Evolutionary conservation across 1,140 invertebrate genomes (phyloP), one percentile per base, ranked within the genome.

Genomic region (Drosophila elegans): DNA sequence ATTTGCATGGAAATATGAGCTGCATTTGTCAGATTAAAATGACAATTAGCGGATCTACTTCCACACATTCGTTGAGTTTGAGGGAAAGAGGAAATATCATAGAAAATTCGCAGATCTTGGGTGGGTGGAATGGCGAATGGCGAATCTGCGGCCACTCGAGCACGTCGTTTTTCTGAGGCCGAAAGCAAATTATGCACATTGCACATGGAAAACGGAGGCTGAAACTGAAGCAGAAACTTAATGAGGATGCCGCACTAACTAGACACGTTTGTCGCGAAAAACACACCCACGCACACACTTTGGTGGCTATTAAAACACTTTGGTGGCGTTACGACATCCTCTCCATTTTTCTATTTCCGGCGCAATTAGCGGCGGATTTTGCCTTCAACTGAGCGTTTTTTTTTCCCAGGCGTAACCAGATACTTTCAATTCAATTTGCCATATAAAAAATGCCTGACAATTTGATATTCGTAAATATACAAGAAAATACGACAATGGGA

Each of bases 1-100:
- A 78, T 77, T 80, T 80, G 67, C 49, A 63, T 74, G 57, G 57
- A 44, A 68, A 57, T 56, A 60, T 54, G 79, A 66, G 80, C 59
- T 69, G 48, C 74, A 82, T 69, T 83, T 67, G 80, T 78, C 64
- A 64, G 71, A 83, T 83, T 83, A 83, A 71, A 68, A 62, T 68
- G 84, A 89, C 84, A 89, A 90, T 90, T 89, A 89, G 80, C 80
- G 80, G 80, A 89, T 80, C 78, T 90, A 78, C 85, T 89, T 86
- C 66, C 74, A 69, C 73, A 46, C 56, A 34, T 38, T 38, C 16
- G 16, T 21, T 38, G 9, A 7, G 36, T 38, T 34, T 34, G 48
- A 29, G 46, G 11, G 16, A 29, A 39, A 25, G n/a, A 32, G 48
- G 29, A 27, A 42, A 48, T 48, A 29, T 55, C 16, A 21, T 21